These are phyloP conservation scores for Ursus arctos DNA, from an alignment of 2,113 vertebrate species.

Conservation along the genomic window DNA sequence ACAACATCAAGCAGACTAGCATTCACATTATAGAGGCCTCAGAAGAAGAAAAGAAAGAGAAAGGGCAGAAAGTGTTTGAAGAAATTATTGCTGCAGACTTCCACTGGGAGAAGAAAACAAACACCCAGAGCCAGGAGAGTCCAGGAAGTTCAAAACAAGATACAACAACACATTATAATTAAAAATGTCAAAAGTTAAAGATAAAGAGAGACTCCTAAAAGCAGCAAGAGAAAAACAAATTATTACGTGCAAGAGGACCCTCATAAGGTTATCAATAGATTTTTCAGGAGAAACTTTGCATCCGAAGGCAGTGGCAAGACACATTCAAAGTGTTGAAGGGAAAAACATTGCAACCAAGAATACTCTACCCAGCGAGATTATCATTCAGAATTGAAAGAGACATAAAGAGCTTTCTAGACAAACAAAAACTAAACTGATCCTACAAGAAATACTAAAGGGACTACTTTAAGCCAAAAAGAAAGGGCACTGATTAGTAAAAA, in stretches of 20 bases:
- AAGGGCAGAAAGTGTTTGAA: neutral
- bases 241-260: neutral
- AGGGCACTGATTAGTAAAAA: neutral
- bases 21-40: neutral
- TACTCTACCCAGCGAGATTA: neutral
- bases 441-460: neutral
- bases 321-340: neutral
- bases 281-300: neutral
- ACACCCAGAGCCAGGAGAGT: neutral
- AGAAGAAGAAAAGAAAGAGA: neutral
- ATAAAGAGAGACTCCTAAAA: neutral
- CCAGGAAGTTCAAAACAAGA: neutral
- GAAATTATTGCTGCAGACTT: neutral
- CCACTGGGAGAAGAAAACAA: neutral
- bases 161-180: neutral
- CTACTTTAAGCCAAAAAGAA: neutral
- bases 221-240: neutral
- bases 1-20: neutral
- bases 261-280: neutral
- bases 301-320: neutral
- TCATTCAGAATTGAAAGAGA: neutral
- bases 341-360: neutral
- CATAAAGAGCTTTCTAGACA: neutral
- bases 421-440: neutral
- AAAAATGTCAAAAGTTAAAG: neutral